These are phyloP conservation scores for Labroides dimidiatus DNA, from an alignment of 2,797 vertebrate species.

Conservation along the genomic window DNA sequence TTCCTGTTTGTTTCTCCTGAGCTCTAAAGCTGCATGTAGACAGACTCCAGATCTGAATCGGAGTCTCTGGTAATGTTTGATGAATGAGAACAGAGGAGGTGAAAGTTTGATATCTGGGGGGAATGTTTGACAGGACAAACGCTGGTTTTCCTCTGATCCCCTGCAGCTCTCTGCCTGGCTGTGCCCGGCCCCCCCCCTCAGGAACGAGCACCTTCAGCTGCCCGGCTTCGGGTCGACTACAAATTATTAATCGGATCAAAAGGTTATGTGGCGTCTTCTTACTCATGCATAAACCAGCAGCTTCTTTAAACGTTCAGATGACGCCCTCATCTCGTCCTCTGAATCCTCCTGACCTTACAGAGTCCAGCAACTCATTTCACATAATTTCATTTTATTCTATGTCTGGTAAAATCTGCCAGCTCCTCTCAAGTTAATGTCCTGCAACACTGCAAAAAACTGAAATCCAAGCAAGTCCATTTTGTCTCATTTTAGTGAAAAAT, in stretches of 20 bases:
- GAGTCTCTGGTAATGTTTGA: constrained; percentile 25
- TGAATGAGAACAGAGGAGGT: too few relatives aligned
- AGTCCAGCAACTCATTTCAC: too few relatives aligned
- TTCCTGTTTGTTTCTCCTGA: constrained; percentile 60
- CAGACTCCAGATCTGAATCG: constrained; percentile 22
- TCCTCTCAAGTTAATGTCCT: too few relatives aligned
- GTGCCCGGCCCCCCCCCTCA: constrained; percentile 23
- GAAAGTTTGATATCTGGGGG: too few relatives aligned
- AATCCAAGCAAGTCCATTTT: too few relatives aligned
- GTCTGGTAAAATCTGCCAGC: too few relatives aligned
- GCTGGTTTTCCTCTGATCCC: neutral
- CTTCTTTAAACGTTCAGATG: constrained; percentile 36
- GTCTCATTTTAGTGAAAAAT: too few relatives aligned
- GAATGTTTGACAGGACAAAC: constrained; percentile 12
- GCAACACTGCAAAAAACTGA: too few relatives aligned
- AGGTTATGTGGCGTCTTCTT: constrained; percentile 51
- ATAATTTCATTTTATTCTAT: too few relatives aligned
- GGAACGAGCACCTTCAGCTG: constrained; percentile 25
- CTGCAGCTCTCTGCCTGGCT: constrained; percentile 21
- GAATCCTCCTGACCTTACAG: too few relatives aligned
- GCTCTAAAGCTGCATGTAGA: constrained; percentile 62
- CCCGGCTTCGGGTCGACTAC: constrained; percentile 39
- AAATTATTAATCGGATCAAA: constrained; percentile 74
- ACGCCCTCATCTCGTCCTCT: neutral
- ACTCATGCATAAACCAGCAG: constrained; percentile 70